phyloP scores from a whole-genome alignment of 2,888 invertebrate species.

The Idaea biselata region DNA sequence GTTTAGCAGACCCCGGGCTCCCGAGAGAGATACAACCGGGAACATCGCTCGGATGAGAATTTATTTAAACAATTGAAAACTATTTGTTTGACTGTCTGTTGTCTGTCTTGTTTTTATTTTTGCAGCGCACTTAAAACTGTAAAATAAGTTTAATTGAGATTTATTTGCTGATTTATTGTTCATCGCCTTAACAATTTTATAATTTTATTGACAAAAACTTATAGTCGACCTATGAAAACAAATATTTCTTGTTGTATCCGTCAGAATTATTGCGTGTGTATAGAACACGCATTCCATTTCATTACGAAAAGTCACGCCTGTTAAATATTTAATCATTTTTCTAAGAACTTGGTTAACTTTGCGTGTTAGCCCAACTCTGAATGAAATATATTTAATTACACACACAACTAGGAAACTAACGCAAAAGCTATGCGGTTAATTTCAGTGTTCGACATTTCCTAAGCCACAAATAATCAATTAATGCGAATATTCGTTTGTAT shows the following conservation, averaged over 20 bases:
- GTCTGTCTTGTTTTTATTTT: no score
- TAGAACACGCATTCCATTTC: slow-evolving; percentile 1
- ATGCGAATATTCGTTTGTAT: slow-evolving; percentile 27
- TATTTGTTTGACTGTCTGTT: no score
- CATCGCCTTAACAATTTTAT: neutral
- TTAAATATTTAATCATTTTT: slow-evolving; percentile 6
- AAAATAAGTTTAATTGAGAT: neutral
- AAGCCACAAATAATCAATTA: neutral
- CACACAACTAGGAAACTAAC: neutral
- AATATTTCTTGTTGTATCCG: neutral
- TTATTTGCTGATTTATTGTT: neutral
- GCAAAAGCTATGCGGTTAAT: neutral
- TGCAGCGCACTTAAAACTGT: no score
- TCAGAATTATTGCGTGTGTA: neutral
- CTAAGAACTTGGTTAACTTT: neutral
- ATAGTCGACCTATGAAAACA: neutral
- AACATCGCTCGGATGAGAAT: no score
- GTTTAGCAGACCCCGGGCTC: no score
- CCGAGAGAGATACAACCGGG: no score
- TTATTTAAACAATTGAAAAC: no score
- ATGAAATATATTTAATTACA: neutral
- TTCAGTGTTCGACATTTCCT: neutral
- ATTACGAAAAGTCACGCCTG: slow-evolving; percentile 4
- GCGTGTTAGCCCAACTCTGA: neutral
- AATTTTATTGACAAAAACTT: neutral